These are phyloP conservation scores for Gavialis gangeticus DNA, from an alignment of 2,113 vertebrate genomes.

Conservation along the genomic window DNA sequence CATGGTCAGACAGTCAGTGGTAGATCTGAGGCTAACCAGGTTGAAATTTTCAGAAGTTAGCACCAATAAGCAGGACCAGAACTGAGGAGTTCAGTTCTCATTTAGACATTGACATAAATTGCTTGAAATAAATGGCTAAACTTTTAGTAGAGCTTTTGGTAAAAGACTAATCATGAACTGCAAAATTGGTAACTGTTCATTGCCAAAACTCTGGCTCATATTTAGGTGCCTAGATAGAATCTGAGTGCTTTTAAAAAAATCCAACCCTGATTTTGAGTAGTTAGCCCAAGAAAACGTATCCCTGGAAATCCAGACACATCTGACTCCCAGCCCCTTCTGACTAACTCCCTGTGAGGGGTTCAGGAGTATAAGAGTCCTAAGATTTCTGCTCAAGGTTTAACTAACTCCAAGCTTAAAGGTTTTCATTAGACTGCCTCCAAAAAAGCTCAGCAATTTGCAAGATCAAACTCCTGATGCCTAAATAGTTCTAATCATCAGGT, in stretches of 20 bases:
- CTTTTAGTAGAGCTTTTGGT: background rate
- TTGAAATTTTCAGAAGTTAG: no score
- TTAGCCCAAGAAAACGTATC: background rate
- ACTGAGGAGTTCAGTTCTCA: background rate
- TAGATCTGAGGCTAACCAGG: background rate
- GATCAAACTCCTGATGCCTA: background rate
- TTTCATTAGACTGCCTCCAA: background rate
- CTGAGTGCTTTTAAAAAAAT: background rate
- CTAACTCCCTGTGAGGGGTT: background rate
- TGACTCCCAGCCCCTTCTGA: background rate
- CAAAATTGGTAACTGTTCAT: background rate
- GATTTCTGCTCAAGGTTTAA: background rate
- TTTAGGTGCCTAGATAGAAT: background rate
- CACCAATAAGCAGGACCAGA: background rate
- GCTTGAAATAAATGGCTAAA: background rate
- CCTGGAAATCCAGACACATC: background rate
- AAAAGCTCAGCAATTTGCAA: background rate
- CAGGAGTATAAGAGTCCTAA: background rate
- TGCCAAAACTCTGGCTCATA: background rate
- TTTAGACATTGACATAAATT: no score
- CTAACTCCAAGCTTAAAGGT: background rate
- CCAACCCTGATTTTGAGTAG: no score
- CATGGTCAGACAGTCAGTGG: background rate
- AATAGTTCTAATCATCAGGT: background rate
- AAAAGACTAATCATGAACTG: background rate